Base-by-base conservation (phyloP, 2,797 vertebrate species). In the Poecilia velifera region DNA sequence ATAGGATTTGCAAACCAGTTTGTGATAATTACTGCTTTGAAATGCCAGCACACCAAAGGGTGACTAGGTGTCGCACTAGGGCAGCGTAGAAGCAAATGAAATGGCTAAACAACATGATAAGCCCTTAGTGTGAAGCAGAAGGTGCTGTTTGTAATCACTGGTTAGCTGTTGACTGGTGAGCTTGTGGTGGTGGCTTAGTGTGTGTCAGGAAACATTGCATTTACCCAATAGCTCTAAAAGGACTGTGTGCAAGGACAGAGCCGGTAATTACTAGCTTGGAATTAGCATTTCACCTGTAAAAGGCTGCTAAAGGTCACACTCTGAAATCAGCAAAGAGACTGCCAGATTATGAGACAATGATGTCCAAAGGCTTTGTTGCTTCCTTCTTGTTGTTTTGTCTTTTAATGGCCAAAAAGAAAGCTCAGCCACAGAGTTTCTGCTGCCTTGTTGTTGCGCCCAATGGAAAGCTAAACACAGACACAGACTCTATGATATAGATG, bases 61-160 rank as follows among this genome's bases (percentile, higher is more conserved):
- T 72, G 28, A 81, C 80, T 13, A 3, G 18, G 78, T 20, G 13
- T 79, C 68, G 55, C 25, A 81, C 77, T 79, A 76, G 90, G 89
- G 87, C 90, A 75, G 68, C 46, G n/a, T 81, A 90, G 84, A 92
- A 93, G 78, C 90, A 25, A 20, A 85, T 87, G 90, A 91, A 94
- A 92, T 92, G 87, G 90, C 84, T 93, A 94, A 92, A 93, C 88
- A 86, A 79, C 90, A 88, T 82, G 89, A 87, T 91, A 75, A 83
- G 82, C 76, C 49, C 34, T 80, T 74, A 20, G 68, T 84, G 84
- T 84, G 86, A 82, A 78, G 76, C 74, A 4, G 53, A 55, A 51
- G 82, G 39, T 59, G 72, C 25, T 3, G 57, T 51, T 79, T 72
- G 47, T 91, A 90, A 90, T 90, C 74, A 88, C 68, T 16, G 78